Evolutionary conservation across 2,113 vertebrate genomes (phyloP).

Genomic region (Sapayoa aenigma): DNA sequence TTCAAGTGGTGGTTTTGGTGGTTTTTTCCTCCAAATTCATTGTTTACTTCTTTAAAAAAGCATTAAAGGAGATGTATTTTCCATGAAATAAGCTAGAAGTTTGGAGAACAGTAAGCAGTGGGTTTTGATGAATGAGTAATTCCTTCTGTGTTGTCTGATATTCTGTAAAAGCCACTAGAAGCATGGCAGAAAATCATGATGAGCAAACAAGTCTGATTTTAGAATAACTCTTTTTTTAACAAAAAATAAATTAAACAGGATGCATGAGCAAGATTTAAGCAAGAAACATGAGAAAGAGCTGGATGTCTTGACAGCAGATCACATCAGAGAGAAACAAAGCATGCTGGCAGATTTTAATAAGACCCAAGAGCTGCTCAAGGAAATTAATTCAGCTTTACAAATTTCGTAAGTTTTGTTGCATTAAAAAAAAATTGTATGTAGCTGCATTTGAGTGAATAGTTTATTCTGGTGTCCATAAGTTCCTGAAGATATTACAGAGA

Average conservation of each 20-base stretch:
- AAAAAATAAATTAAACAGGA: slow-evolving; percentile 85
- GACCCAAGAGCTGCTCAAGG: slow-evolving; percentile 96
- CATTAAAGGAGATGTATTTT: slow-evolving; percentile 78
- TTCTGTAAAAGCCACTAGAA: slow-evolving; percentile 42
- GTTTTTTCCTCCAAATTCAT: not conserved
- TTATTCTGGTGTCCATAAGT: not conserved
- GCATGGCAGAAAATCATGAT: slow-evolving; percentile 60
- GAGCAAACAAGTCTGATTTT: slow-evolving; percentile 53
- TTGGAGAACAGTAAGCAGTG: slow-evolving; percentile 46
- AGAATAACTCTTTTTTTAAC: slow-evolving; percentile 78
- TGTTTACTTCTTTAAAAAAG: slow-evolving; percentile 62
- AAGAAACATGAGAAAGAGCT: slow-evolving; percentile 94
- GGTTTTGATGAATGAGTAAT: slow-evolving; percentile 27
- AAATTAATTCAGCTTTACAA: slow-evolving; percentile 98
- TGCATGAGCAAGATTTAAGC: slow-evolving; percentile 93
- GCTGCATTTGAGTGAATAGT: slow-evolving; percentile 41
- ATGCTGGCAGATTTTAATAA: slow-evolving; percentile 99
- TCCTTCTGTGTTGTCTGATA: slow-evolving; percentile 30
- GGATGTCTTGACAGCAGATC: slow-evolving; percentile 84
- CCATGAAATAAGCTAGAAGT: slow-evolving; percentile 61
- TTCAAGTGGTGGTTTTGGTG: not conserved
- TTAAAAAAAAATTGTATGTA: slow-evolving; percentile 58
- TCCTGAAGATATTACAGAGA: not conserved
- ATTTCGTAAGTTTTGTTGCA: slow-evolving; percentile 86
- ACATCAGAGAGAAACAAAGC: slow-evolving; percentile 94